These are phyloP conservation scores for Marcusenius ussheri DNA, from an alignment of 2,113 vertebrate genomes.

Conservation along the genomic window DNA sequence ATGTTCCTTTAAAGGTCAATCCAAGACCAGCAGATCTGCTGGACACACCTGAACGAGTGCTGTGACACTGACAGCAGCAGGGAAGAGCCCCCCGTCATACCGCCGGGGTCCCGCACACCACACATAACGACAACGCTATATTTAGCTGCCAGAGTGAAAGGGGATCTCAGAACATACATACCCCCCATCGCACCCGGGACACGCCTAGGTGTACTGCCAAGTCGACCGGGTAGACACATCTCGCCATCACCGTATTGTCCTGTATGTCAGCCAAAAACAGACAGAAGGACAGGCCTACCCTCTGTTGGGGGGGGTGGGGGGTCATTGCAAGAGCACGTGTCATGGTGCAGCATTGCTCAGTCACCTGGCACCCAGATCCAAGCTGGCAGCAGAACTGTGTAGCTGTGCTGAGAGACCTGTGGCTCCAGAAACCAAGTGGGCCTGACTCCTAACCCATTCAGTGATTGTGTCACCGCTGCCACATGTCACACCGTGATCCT, in stretches of 20 bases:
- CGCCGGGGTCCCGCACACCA: not conserved
- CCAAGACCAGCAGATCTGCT: not conserved
- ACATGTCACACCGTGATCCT: not conserved
- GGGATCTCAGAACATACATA: constrained; percentile 2
- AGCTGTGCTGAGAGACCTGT: not conserved
- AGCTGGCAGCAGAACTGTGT: not conserved
- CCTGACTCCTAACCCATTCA: not conserved
- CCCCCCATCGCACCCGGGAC: not conserved
- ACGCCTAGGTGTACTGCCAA: not conserved
- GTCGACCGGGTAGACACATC: too few species aligned
- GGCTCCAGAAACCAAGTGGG: not conserved
- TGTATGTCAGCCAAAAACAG: not conserved
- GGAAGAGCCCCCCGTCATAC: not conserved
- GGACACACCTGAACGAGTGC: not conserved
- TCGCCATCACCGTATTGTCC: not conserved
- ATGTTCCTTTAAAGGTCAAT: not conserved
- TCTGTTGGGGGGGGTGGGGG: not conserved
- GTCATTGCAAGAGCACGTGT: not conserved
- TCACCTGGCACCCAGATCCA: not conserved
- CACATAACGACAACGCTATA: not conserved
- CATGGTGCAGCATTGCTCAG: not conserved
- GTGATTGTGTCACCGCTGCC: not conserved
- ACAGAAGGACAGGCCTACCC: not conserved
- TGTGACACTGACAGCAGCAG: not conserved
- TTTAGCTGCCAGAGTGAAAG: constrained; percentile 8